Conservation (phyloP, 2,113 vertebrate species). For the Reinhardtius hippoglossoides region DNA sequence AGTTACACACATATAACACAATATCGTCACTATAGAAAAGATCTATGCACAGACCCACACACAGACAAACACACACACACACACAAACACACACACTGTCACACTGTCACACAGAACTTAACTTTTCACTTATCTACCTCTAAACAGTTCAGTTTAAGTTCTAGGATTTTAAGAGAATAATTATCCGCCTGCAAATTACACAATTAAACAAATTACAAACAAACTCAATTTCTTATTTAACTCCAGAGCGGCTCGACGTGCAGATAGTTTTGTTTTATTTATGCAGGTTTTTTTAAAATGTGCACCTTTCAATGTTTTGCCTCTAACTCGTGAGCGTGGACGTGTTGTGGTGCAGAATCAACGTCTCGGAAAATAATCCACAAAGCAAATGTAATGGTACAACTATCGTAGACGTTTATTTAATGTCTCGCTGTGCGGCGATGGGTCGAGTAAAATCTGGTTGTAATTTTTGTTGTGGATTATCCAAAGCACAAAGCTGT, state of each 20-base stretch:
- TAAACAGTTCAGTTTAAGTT: too few species aligned
- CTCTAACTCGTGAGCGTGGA: too few species aligned
- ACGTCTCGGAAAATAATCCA: neutral
- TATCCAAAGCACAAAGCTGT: too few species aligned
- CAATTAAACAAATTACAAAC: conserved; percentile 5
- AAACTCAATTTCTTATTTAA: neutral
- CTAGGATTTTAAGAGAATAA: too few species aligned
- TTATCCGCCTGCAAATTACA: neutral
- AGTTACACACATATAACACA: conserved; percentile 23
- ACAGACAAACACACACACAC: conserved; percentile 28
- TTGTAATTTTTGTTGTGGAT: too few species aligned
- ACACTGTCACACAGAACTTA: conserved; percentile 18
- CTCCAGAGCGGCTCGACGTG: neutral
- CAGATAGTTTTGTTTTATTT: conserved; percentile 6
- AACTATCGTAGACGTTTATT: too few species aligned
- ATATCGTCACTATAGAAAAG: neutral
- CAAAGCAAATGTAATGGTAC: neutral
- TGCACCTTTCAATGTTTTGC: neutral
- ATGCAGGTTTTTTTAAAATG: neutral
- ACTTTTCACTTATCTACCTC: conserved; percentile 31
- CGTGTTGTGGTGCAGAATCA: too few species aligned
- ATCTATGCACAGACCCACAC: conserved; percentile 20
- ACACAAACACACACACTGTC: neutral
- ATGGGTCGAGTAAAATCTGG: neutral
- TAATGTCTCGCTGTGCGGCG: neutral